phyloP scores from a whole-genome alignment of 2,113 vertebrate genomes.

The Hemiscyllium ocellatum region DNA sequence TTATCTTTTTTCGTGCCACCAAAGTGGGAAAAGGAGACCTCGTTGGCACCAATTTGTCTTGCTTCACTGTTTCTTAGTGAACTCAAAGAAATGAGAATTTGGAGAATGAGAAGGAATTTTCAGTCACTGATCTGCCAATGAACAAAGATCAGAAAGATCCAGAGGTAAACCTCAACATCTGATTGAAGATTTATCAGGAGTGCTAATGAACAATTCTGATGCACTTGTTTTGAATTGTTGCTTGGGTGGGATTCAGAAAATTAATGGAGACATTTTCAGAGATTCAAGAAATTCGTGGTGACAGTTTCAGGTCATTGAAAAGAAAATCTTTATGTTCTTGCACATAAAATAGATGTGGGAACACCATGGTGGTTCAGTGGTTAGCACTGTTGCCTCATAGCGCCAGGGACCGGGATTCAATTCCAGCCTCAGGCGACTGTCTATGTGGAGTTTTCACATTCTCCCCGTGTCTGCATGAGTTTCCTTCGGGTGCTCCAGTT shows the following conservation, averaged over 20 bases:
- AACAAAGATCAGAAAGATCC: not conserved
- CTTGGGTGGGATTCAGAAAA: not conserved
- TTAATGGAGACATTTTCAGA: not conserved
- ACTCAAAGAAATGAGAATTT: not conserved
- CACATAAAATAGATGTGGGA: not conserved
- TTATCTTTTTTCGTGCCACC: not conserved
- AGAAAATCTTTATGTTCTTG: not conserved
- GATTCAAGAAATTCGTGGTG: not conserved
- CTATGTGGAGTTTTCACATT: too few species aligned
- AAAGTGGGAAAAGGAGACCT: not conserved
- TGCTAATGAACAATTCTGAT: not conserved
- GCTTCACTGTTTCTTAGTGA: not conserved
- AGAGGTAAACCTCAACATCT: not conserved
- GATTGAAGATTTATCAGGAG: not conserved
- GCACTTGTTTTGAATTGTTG: not conserved
- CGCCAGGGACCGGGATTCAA: too few species aligned
- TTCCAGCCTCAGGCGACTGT: too few species aligned
- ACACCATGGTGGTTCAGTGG: too few species aligned
- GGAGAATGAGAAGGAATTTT: not conserved
- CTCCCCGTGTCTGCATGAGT: too few species aligned
- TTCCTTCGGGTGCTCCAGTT: too few species aligned
- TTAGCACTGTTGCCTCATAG: too few species aligned
- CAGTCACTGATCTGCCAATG: not conserved
- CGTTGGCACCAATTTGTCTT: not conserved
- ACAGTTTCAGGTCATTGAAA: not conserved